These are phyloP conservation scores for Pogona vitticeps DNA, from an alignment of 2,113 vertebrate genomes.

Conservation along the genomic window DNA sequence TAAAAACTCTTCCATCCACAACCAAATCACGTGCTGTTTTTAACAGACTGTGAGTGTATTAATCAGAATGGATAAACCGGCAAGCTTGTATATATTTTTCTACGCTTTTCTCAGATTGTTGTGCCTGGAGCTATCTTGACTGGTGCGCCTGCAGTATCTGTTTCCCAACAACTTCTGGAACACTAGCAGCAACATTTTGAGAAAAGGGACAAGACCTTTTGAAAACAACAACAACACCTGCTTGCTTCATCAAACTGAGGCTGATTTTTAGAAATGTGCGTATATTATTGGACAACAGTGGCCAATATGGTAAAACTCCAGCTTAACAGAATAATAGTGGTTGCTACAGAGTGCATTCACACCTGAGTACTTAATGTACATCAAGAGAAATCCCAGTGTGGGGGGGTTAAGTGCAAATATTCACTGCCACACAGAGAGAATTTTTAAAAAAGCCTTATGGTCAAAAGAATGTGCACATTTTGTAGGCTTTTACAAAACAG, in stretches of 20 bases:
- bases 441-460: not conserved
- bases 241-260: not conserved
- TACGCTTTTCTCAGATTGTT: slow-evolving; percentile 18
- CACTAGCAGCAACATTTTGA: slow-evolving; percentile 1
- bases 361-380: too few species aligned
- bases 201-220: slow-evolving; percentile 15
- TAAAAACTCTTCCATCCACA: not conserved
- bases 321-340: not conserved
- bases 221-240: slow-evolving; percentile 29
- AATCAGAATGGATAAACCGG: slow-evolving; percentile 18
- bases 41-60: not conserved
- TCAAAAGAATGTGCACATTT: not conserved
- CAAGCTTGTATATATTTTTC: not conserved
- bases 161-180: slow-evolving; percentile 31
- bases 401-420: not conserved
- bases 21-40: not conserved
- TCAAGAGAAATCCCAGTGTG: not conserved
- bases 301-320: not conserved
- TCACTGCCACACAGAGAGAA: too few species aligned
- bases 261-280: not conserved
- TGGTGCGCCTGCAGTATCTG: slow-evolving; percentile 11
- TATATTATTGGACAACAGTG: too few species aligned
- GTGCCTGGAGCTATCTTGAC: slow-evolving; percentile 1
- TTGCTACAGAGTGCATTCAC: too few species aligned
- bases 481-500: not conserved